Evolutionary conservation across 1,140 invertebrate genomes (phyloP), one percentile per base, ranked within the genome.

Genomic region (Gryon sp.): DNA sequence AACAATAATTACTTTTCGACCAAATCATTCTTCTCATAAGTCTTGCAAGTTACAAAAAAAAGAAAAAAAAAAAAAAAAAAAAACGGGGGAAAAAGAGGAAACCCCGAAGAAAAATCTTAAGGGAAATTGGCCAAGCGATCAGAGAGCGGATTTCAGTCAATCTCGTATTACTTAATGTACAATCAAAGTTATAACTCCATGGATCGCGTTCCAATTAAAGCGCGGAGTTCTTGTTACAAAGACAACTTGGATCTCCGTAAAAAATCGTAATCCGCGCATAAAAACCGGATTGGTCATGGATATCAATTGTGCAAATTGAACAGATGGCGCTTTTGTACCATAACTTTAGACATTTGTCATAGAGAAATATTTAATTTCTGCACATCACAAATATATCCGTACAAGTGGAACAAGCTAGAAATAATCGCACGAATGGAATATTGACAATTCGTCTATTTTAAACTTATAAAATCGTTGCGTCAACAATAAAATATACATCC

Each of bases 301-400:
- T n/a, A n/a, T n/a, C n/a, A n/a, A n/a, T n/a, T n/a, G n/a, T n/a
- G n/a, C n/a, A n/a, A n/a, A n/a, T n/a, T n/a, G n/a, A n/a, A n/a
- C n/a, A n/a, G n/a, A n/a, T n/a, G n/a, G n/a, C n/a, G n/a, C n/a
- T n/a, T n/a, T n/a, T n/a, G n/a, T n/a, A n/a, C n/a, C n/a, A n/a
- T n/a, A n/a, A n/a, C n/a, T n/a, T n/a, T n/a, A n/a, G n/a, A 62
- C 48, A 72, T 72, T 72, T 72, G 57, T 72, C 46, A 45, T 38
- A 12, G 9, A 40, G 34, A 9, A 62, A 72, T 72, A 62, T 72
- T 62, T 62, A 32, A 62, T 72, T 62, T 45, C 32, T 34, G 40
- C 46, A 46, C n/a, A n/a, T n/a, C n/a, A n/a, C n/a, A n/a, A n/a
- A n/a, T n/a, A n/a, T n/a, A n/a, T n/a, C n/a, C n/a, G n/a, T n/a